Evolutionary conservation across 2,113 vertebrate genomes (phyloP).

Genomic region (Festucalex cinctus): DNA sequence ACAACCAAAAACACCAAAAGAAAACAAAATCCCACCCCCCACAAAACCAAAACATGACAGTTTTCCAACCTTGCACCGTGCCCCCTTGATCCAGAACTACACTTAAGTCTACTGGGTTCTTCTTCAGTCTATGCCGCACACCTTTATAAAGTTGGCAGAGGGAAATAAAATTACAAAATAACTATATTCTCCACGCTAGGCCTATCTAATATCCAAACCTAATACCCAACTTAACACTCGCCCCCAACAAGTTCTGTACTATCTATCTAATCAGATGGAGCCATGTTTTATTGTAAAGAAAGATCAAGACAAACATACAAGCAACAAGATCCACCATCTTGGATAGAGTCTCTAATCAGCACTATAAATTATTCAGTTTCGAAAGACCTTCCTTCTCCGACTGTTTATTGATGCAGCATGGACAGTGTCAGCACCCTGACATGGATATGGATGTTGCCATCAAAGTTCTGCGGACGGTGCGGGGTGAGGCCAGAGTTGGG

Average conservation of each 20-base stretch:
- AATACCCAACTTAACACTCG: conserved; percentile 1
- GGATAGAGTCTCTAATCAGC: conserved; percentile 80
- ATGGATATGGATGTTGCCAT: conserved; percentile 78
- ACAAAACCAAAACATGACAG: too few relatives aligned
- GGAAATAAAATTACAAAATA: not conserved
- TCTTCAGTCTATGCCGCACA: not conserved
- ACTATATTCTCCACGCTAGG: too few relatives aligned
- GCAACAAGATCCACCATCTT: conserved; percentile 72
- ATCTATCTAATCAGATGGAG: conserved; percentile 63
- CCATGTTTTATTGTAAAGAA: conserved; percentile 75
- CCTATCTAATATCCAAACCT: not conserved
- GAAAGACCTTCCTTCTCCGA: conserved; percentile 78
- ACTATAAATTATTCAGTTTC: conserved; percentile 81
- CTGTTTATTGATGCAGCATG: conserved; percentile 82
- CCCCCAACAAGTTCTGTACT: conserved; percentile 14
- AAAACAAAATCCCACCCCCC: too few relatives aligned
- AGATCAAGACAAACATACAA: conserved; percentile 75
- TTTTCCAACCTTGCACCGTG: not conserved
- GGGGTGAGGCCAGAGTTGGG: conserved; percentile 45
- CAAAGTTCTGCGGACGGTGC: conserved; percentile 70
- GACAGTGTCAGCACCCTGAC: conserved; percentile 63
- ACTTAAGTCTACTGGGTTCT: conserved; percentile 1
- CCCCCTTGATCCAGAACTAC: conserved; percentile 10
- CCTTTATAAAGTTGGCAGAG: not conserved
- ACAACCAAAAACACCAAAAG: too few relatives aligned